phyloP scores from a whole-genome alignment of 1,140 invertebrate genomes.

The Cataglyphis hispanica region DNA sequence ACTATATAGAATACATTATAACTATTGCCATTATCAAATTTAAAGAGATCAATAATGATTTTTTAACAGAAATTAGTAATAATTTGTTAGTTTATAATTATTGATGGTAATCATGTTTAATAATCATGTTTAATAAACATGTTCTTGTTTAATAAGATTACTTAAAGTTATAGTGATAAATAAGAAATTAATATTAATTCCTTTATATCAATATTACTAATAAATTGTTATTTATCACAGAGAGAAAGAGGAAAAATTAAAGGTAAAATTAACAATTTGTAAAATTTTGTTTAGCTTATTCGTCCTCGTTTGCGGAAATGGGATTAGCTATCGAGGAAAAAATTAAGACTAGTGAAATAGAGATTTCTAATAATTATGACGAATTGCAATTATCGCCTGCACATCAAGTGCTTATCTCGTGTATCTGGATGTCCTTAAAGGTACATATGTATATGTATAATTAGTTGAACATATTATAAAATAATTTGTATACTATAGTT shows the following conservation, averaged over 20 bases:
- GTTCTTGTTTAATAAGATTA: conserved; percentile 4
- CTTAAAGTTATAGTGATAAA: no score
- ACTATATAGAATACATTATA: background rate
- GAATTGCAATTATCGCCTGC: conserved; percentile 87
- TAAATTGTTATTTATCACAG: background rate
- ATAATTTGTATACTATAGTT: background rate
- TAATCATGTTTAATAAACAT: background rate
- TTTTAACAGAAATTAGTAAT: background rate
- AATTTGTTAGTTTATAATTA: conserved; percentile 51
- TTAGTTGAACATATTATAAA: conserved; percentile 34
- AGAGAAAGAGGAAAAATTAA: no score
- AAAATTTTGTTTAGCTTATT: conserved; percentile 81
- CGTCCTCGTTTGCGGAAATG: conserved; percentile 89
- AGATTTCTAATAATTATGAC: conserved; percentile 77
- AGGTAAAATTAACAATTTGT: no score
- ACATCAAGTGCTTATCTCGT: conserved; percentile 90
- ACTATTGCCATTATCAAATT: background rate
- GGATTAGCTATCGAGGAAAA: conserved; percentile 86
- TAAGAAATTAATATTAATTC: background rate
- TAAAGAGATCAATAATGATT: background rate
- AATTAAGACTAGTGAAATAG: conserved; percentile 75
- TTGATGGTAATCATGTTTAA: no score
- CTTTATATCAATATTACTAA: background rate
- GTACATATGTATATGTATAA: conserved; percentile 81
- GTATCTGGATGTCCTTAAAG: conserved; percentile 93